Conservation (phyloP, 2,797 vertebrate genomes). For the Prunella strophiata region DNA sequence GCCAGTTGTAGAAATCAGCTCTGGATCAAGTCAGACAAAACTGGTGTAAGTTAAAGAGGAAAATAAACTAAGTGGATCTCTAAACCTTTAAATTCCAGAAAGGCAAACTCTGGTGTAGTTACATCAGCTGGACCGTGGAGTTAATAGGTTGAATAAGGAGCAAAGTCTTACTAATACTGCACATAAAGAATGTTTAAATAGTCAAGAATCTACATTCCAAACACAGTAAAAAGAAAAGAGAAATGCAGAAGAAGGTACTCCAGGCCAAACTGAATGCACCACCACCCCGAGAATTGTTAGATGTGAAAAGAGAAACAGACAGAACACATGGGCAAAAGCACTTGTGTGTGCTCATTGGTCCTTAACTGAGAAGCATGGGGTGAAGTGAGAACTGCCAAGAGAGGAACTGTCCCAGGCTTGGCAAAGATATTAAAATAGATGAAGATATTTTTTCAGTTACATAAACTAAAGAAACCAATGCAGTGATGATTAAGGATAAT, state of each 20-base stretch:
- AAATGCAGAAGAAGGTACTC: not conserved
- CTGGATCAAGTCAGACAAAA: not conserved
- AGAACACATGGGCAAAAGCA: rapidly evolving
- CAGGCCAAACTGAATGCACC: not conserved
- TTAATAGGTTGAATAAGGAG: not conserved
- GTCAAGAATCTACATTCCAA: not conserved
- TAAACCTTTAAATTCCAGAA: not conserved
- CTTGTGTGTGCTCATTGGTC: not conserved
- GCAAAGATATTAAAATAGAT: not conserved
- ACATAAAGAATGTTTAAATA: not conserved
- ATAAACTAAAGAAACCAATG: not conserved
- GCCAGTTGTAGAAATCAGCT: not conserved
- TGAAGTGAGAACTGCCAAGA: not conserved
- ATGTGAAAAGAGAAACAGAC: not conserved
- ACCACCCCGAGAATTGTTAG: not conserved
- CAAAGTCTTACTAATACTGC: not conserved
- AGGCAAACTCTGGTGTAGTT: not conserved
- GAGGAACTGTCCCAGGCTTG: not conserved
- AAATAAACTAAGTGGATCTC: not conserved
- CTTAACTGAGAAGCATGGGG: not conserved
- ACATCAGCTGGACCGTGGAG: not conserved
- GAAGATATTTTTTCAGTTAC: not conserved
- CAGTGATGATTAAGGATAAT: not conserved
- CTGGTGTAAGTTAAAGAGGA: not conserved
- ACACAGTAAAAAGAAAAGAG: not conserved